Conservation (phyloP, 2,797 vertebrate genomes). For the Orientallactaga sibirica region DNA sequence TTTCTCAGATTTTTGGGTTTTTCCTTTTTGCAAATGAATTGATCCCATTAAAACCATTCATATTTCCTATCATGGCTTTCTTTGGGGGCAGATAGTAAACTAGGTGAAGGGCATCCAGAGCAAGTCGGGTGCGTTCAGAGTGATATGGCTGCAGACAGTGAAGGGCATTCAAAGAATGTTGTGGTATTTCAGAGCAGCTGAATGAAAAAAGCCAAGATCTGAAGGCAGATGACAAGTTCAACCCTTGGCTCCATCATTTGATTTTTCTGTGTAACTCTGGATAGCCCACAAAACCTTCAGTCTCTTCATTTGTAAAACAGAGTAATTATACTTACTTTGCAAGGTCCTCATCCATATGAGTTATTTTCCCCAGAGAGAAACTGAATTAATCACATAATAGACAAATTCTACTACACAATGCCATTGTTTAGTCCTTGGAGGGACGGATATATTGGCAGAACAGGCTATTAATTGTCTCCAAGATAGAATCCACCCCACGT, state of each 20-base stretch:
- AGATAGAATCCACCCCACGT: conserved; percentile 49
- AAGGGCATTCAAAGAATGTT: not conserved
- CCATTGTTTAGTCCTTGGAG: conserved; percentile 43
- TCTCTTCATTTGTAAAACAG: conserved; percentile 45
- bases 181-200: conserved; percentile 13
- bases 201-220: not conserved
- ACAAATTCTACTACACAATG: not conserved
- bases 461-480: conserved; percentile 68
- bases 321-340: not conserved
- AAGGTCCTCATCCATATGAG: not conserved
- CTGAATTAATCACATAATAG: conserved; percentile 40
- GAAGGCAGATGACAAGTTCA: conserved; percentile 15
- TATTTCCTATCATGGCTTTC: not conserved
- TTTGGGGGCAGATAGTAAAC: not conserved
- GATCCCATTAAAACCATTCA: not conserved
- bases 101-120: not conserved
- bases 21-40: not conserved
- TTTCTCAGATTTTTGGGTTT: conserved; percentile 19
- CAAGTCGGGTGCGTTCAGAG: too few relatives aligned
- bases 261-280: not conserved
- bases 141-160: not conserved
- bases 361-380: conserved; percentile 34
- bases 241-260: not conserved
- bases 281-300: not conserved
- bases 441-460: conserved; percentile 57